Conservation (phyloP, 2,888 invertebrate genomes). For the Lacanobia wlatinum region DNA sequence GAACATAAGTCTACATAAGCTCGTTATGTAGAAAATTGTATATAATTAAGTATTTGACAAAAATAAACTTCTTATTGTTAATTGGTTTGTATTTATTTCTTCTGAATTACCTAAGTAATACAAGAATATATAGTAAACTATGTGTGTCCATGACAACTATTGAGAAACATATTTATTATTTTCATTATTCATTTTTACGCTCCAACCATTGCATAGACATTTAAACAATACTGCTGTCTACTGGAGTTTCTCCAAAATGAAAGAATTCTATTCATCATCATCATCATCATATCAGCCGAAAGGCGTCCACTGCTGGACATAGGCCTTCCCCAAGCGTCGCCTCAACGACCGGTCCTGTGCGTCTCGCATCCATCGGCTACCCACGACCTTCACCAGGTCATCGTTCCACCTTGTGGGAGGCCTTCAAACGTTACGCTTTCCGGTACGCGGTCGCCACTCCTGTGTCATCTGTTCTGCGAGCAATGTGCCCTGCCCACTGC, state of each 20-base stretch:
- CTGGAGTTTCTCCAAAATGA: neutral
- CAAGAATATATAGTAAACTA: neutral
- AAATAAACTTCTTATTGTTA: slow-evolving; percentile 38
- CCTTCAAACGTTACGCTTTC: too few species aligned
- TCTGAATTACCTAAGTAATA: neutral
- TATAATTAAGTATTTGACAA: slow-evolving; percentile 17
- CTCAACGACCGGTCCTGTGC: too few species aligned
- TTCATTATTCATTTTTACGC: too few species aligned
- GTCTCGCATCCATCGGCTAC: too few species aligned
- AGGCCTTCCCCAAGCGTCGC: too few species aligned
- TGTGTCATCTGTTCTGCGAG: too few species aligned
- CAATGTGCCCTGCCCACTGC: too few species aligned
- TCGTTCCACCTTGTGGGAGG: too few species aligned
- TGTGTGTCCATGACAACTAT: neutral
- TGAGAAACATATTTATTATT: neutral
- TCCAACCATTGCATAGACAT: neutral
- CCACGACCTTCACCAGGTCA: too few species aligned
- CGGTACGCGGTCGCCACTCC: too few species aligned
- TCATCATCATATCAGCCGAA: too few species aligned
- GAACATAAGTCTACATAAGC: neutral
- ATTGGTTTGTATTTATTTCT: slow-evolving; percentile 12
- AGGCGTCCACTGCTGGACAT: too few species aligned
- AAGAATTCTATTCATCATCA: neutral
- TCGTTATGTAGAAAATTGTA: slow-evolving; percentile 16
- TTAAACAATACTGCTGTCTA: neutral